These are phyloP conservation scores for Gorsachius goisagi DNA, from an alignment of 2,113 vertebrate species.

Conservation along the genomic window DNA sequence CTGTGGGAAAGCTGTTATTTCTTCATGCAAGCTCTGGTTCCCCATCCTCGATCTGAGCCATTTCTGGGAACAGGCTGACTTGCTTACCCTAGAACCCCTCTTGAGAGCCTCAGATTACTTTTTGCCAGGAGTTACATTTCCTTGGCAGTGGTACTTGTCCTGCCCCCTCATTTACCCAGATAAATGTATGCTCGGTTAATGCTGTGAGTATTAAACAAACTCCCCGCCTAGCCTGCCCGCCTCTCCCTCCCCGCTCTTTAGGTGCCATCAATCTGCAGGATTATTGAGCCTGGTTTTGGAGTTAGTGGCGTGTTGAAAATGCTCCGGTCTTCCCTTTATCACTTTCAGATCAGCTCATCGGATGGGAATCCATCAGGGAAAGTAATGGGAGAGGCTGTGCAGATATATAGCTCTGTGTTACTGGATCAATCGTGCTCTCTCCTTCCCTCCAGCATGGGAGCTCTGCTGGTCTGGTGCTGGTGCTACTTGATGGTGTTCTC, in stretches of 20 bases:
- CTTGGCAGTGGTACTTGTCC: background rate
- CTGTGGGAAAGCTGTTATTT: background rate
- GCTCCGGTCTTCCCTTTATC: slow-evolving; percentile 52
- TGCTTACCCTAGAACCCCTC: background rate
- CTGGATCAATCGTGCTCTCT: slow-evolving; percentile 26
- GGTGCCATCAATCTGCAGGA: slow-evolving; percentile 54
- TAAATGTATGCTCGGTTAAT: background rate
- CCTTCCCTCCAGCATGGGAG: background rate
- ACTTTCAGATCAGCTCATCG: slow-evolving; percentile 49
- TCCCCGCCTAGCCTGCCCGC: background rate
- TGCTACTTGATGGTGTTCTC: background rate
- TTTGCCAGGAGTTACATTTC: background rate
- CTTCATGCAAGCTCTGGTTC: background rate
- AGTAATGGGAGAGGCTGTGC: slow-evolving; percentile 31
- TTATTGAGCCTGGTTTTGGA: slow-evolving; percentile 58
- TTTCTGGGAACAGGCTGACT: background rate
- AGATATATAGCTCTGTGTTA: slow-evolving; percentile 24
- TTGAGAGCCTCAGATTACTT: background rate
- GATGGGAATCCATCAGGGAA: slow-evolving; percentile 56
- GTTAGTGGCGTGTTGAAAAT: slow-evolving; percentile 56
- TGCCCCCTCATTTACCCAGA: slow-evolving; percentile 9
- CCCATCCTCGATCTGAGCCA: background rate
- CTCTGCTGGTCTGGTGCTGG: background rate
- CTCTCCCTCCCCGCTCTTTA: slow-evolving; percentile 2
- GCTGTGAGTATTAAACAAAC: slow-evolving; percentile 41